phyloP scores from a whole-genome alignment of 2,797 vertebrate species.

The Varecia variegata region DNA sequence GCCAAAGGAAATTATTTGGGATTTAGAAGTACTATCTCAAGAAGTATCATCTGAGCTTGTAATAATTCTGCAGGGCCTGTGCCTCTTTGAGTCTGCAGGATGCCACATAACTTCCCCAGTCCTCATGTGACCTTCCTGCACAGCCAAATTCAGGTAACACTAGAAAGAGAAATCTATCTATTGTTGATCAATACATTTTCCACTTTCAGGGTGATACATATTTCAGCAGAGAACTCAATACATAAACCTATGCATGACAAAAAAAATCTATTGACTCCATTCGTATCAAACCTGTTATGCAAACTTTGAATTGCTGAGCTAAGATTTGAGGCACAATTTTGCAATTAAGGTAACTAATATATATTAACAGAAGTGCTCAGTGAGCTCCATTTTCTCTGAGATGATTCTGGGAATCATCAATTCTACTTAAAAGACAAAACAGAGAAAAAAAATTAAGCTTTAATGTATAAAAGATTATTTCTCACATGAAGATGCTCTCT shows the following conservation, averaged over 20 bases:
- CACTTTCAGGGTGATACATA: conserved; percentile 4
- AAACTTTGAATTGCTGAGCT: conserved; percentile 52
- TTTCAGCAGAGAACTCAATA: conserved; percentile 29
- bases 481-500: neutral
- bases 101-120: neutral
- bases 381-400: neutral
- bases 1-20: conserved; percentile 12
- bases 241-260: neutral
- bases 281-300: conserved; percentile 19
- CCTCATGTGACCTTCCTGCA: neutral
- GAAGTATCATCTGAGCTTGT: neutral
- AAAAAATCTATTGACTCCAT: conserved; percentile 41
- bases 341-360: conserved; percentile 38
- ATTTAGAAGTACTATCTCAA: neutral
- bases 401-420: conserved; percentile 54
- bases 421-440: conserved; percentile 45
- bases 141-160: neutral
- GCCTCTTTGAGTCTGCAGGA: neutral
- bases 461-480: conserved; percentile 37
- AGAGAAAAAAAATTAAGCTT: neutral
- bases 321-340: conserved; percentile 46
- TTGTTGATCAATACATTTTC: neutral
- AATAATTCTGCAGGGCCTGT: neutral
- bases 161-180: conserved; percentile 1
- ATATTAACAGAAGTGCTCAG: conserved; percentile 42